Percentiles rank a stretch among this genome's conserved stretches.
These are phyloP conservation scores for Leptinotarsa texana DNA, from an alignment of 1,140 invertebrate species.

Conservation along the genomic window DNA sequence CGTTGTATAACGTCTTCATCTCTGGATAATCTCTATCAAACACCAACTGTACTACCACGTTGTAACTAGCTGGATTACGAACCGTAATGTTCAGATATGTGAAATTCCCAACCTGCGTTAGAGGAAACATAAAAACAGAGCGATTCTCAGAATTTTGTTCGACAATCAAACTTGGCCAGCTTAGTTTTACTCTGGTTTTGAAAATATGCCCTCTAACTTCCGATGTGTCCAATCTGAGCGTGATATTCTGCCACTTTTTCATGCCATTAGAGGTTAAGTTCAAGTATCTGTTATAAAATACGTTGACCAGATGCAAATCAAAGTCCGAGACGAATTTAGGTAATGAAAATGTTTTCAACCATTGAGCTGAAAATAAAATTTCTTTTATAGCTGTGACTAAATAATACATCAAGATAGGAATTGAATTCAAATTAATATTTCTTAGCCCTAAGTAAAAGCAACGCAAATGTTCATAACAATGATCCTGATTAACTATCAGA, in stretches of 20 bases:
- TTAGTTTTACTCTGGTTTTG: conserved; percentile 69
- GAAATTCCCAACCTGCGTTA: conserved; percentile 81
- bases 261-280: conserved; percentile 59
- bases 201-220: conserved; percentile 75
- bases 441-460: too few species aligned
- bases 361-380: conserved; percentile 60
- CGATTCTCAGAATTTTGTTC: conserved; percentile 55
- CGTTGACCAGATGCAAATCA: conserved; percentile 65
- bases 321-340: conserved; percentile 65
- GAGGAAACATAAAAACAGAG: conserved; percentile 69
- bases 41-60: conserved; percentile 65
- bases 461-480: too few species aligned
- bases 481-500: too few species aligned
- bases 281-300: conserved; percentile 61
- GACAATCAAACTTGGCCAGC: conserved; percentile 69
- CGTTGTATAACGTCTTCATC: conserved; percentile 58
- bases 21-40: conserved; percentile 64
- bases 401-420: too few species aligned
- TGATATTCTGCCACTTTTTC: conserved; percentile 67
- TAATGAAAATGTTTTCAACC: conserved; percentile 71
- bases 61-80: conserved; percentile 65
- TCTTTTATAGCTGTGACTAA: too few species aligned
- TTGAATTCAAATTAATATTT: too few species aligned
- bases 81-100: conserved; percentile 67
- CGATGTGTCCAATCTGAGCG: conserved; percentile 76